These are phyloP conservation scores for Hemicrepidius hirtus DNA, from an alignment of 2,888 invertebrate species.

Conservation along the genomic window DNA sequence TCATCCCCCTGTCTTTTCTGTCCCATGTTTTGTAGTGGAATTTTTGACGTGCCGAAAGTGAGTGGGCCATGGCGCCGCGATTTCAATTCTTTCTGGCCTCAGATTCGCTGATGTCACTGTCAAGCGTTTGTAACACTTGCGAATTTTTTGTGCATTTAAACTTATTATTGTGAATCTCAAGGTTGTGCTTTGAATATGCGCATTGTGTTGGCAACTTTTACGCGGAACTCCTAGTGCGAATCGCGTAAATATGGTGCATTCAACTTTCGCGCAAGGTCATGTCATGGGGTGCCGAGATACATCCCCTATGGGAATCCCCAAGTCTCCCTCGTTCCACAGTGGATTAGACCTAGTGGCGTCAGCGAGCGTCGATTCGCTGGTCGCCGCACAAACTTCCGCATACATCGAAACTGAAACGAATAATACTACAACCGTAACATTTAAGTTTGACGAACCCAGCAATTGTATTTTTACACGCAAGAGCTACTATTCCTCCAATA, in stretches of 20 bases:
- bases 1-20: constrained; percentile 52
- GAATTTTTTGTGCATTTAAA: constrained; percentile 11
- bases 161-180: constrained; percentile 2
- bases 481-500: constrained; percentile 24
- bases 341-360: constrained; percentile 87
- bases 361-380: constrained; percentile 68
- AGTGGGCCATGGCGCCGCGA: constrained; percentile 16
- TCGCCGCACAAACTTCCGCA: constrained; percentile 52
- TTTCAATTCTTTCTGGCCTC: not conserved
- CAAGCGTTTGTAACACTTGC: constrained; percentile 15
- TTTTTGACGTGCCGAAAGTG: constrained; percentile 1
- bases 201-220: constrained; percentile 8
- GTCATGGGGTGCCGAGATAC: constrained; percentile 70
- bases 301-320: constrained; percentile 85
- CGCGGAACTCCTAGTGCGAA: constrained; percentile 20
- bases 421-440: constrained; percentile 10
- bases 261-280: constrained; percentile 70
- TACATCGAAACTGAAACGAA: constrained; percentile 54
- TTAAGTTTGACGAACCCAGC: constrained; percentile 51
- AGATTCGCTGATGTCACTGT: constrained; percentile 3
- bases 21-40: constrained; percentile 11
- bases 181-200: constrained; percentile 17
- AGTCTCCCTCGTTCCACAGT: constrained; percentile 92
- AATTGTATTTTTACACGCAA: constrained; percentile 48
- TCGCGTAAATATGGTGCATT: constrained; percentile 68